A percentile compares a stretch with the other conserved stretches of the same genome.
phyloP scores from a whole-genome alignment of 2,888 invertebrate species.

The Andrena haemorrhoa region DNA sequence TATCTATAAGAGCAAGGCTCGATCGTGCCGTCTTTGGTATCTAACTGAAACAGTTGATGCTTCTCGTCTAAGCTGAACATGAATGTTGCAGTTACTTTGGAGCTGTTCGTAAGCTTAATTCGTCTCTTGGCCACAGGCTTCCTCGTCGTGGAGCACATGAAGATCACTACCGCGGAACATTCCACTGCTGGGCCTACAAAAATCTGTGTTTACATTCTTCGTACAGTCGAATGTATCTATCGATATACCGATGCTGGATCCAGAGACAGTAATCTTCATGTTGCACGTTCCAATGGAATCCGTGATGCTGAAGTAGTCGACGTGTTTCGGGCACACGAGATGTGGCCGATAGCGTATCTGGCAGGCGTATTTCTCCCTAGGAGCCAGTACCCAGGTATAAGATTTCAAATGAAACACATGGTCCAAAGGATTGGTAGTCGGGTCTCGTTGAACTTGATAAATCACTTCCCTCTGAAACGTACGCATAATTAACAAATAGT shows the following conservation, averaged over 20 bases:
- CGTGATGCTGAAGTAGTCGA: conserved; percentile 81
- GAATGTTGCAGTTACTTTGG: conserved; percentile 78
- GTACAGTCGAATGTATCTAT: background rate
- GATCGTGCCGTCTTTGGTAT: conserved; percentile 78
- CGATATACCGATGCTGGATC: conserved; percentile 78
- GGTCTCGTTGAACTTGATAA: conserved; percentile 77
- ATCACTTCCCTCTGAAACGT: conserved; percentile 68
- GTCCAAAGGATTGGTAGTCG: conserved; percentile 79
- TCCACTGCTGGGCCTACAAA: conserved; percentile 34
- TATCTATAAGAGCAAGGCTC: conserved; percentile 73
- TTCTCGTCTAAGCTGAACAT: conserved; percentile 80
- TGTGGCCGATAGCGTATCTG: conserved; percentile 81
- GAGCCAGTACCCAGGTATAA: conserved; percentile 75
- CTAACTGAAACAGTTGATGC: conserved; percentile 80
- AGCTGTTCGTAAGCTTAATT: conserved; percentile 81
- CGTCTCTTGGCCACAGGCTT: conserved; percentile 64
- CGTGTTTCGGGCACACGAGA: conserved; percentile 75
- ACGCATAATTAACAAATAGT: background rate
- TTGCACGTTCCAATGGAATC: conserved; percentile 69
- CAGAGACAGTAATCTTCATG: conserved; percentile 75
- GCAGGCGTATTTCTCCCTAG: conserved; percentile 73
- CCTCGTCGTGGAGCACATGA: conserved; percentile 51
- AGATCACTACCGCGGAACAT: conserved; percentile 45
- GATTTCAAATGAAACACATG: conserved; percentile 80
- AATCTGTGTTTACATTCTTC: background rate